Evolutionary conservation across 2,113 vertebrate species (phyloP), one percentile per base, ranked within the genome.

Genomic region (Oreochromis niloticus): DNA sequence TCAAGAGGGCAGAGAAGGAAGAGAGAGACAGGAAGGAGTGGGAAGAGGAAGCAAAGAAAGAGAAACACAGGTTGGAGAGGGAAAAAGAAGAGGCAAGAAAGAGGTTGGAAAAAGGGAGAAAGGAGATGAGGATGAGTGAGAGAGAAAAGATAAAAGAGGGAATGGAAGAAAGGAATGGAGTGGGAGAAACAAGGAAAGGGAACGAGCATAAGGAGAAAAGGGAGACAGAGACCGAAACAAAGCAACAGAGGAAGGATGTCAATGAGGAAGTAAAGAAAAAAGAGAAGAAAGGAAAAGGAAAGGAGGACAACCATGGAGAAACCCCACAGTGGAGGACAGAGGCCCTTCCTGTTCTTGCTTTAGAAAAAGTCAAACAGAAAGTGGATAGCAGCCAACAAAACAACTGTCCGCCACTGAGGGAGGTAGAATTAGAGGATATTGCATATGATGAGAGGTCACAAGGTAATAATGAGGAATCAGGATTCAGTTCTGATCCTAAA

Each of bases 371-470:
- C 24, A 57, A 84, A 16, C 61, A 85, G 10, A 82, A 87, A 52
- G 80, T 39, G 32, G 52, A n/a, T 7, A 59, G 48, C 13, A 52
- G 56, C 52, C 59, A 82, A 61, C 55, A 39, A 78, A 56, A 48
- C 10, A 22, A 36, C 17, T 80, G 90, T 68, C 86, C 87, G 3
- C 85, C 79, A 16, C 81, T 94, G 85, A 95, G 36, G 46, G 91
- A 93, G 81, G 92, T 82, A 24, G 93, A 94, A 12, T 11, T 94
- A 30, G 89, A 94, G 50, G 92, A 96, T 14, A 88, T 94, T 68
- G 91, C 83, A 13, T 73, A 43, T 79, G 94, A 94, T 50, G 86
- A 91, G 36, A 43, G 11, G 22, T 46, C 68, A 9, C 86, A 85
- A 17, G 61, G 11, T 27, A 68, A 85, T 48, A 27, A 78, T 17